Percentiles rank a stretch among this genome's conserved stretches.
phyloP scores from a whole-genome alignment of 2,797 vertebrate species.

The Cyprinodon diabolis region DNA sequence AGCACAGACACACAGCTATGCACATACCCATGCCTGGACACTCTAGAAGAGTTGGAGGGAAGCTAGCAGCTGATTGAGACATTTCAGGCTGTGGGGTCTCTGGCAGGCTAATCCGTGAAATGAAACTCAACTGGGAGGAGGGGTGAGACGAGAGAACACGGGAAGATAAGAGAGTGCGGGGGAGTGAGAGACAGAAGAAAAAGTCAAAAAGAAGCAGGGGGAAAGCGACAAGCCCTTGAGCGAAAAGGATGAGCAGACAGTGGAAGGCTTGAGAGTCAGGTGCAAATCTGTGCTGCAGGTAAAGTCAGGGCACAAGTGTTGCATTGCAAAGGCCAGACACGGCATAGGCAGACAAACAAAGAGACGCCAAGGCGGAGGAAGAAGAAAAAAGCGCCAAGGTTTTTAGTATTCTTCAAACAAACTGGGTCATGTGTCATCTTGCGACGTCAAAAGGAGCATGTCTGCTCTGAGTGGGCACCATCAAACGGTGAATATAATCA shows the following conservation, averaged over 20 bases:
- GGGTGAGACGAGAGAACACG: constrained; percentile 65
- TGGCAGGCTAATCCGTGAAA: constrained; percentile 78
- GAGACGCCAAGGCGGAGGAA: constrained; percentile 18
- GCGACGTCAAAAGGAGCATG: not conserved
- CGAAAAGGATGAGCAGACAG: constrained; percentile 58
- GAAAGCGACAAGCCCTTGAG: constrained; percentile 63
- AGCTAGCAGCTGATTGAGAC: constrained; percentile 73
- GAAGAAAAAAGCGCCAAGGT: constrained; percentile 13
- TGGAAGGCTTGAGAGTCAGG: constrained; percentile 33
- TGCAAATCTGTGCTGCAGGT: constrained; percentile 57
- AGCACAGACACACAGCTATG: not conserved
- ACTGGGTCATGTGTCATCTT: constrained; percentile 16
- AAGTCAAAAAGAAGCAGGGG: constrained; percentile 34
- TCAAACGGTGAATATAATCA: not conserved
- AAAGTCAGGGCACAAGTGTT: constrained; percentile 42
- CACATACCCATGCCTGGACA: constrained; percentile 28
- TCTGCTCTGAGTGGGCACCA: constrained; percentile 6
- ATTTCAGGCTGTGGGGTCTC: constrained; percentile 72
- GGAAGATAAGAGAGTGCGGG: constrained; percentile 67
- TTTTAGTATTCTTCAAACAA: constrained; percentile 17
- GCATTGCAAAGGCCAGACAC: constrained; percentile 39
- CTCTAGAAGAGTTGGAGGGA: constrained; percentile 39
- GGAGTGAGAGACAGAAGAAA: constrained; percentile 39
- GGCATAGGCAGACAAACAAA: constrained; percentile 33
- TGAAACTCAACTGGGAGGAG: constrained; percentile 76